phyloP scores from a whole-genome alignment of 2,888 invertebrate species.

The Phragmatobia fuliginosa region DNA sequence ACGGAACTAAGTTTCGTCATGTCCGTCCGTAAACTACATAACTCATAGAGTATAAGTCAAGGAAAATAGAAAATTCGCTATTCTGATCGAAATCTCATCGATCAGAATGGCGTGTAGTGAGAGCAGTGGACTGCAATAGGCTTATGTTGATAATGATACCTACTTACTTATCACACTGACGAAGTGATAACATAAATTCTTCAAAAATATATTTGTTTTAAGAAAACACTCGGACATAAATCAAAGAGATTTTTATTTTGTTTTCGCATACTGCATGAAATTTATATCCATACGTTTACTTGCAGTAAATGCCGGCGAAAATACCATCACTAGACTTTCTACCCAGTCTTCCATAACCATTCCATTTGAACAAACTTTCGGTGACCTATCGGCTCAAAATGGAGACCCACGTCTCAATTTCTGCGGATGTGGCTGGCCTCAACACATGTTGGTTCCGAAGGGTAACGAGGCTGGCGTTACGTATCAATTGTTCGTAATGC shows the following conservation, averaged over 20 bases:
- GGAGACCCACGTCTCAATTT: conserved; percentile 79
- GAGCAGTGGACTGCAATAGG: too few species aligned
- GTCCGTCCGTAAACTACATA: too few species aligned
- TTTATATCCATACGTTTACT: conserved; percentile 10
- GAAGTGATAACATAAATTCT: too few species aligned
- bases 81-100: too few species aligned
- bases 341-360: conserved; percentile 87
- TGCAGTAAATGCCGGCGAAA: conserved; percentile 86
- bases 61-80: too few species aligned
- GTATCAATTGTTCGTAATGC: conserved; percentile 81
- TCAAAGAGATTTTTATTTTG: background rate
- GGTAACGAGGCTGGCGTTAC: conserved; percentile 75
- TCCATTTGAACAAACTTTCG: conserved; percentile 87
- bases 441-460: conserved; percentile 86
- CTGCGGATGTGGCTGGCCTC: conserved; percentile 89
- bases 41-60: too few species aligned
- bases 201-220: background rate
- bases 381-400: conserved; percentile 76
- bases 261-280: background rate
- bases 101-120: too few species aligned
- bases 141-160: too few species aligned
- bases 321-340: conserved; percentile 86
- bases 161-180: too few species aligned
- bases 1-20: too few species aligned
- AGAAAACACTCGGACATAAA: background rate